Evolutionary conservation across 2,797 vertebrate species (phyloP).

Genomic region (Channallabes apus): DNA sequence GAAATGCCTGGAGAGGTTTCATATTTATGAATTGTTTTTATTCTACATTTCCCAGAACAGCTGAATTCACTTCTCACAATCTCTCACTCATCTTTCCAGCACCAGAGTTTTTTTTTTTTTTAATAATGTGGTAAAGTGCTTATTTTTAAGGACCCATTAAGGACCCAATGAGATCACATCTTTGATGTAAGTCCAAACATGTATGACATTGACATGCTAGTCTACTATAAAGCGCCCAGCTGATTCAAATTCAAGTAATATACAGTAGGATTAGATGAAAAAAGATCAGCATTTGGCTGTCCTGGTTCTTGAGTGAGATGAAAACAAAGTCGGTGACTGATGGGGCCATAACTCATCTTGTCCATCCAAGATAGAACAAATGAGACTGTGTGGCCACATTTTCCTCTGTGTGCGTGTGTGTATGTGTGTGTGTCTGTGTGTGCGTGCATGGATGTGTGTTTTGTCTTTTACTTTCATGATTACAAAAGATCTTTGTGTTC

Average conservation of each 20-base stretch:
- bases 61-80: constrained; percentile 24
- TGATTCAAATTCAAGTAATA: not conserved
- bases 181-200: not conserved
- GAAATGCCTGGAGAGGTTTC: not conserved
- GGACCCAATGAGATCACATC: not conserved
- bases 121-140: constrained; percentile 3
- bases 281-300: not conserved
- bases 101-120: not conserved
- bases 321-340: constrained; percentile 12
- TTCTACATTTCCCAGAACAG: constrained; percentile 24
- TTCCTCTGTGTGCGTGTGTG: not conserved
- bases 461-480: constrained; percentile 11
- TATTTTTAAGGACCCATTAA: not conserved
- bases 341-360: constrained; percentile 27
- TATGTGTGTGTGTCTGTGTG: not conserved
- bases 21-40: constrained; percentile 17
- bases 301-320: not conserved
- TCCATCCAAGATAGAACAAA: constrained; percentile 19
- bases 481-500: constrained; percentile 7
- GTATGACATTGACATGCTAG: not conserved
- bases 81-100: not conserved
- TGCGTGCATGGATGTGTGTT: not conserved
- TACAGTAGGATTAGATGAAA: not conserved
- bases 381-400: constrained; percentile 25
- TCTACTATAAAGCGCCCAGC: not conserved